Base-by-base conservation (phyloP, 2,888 invertebrate species). In the Ypsolopha sequella region DNA sequence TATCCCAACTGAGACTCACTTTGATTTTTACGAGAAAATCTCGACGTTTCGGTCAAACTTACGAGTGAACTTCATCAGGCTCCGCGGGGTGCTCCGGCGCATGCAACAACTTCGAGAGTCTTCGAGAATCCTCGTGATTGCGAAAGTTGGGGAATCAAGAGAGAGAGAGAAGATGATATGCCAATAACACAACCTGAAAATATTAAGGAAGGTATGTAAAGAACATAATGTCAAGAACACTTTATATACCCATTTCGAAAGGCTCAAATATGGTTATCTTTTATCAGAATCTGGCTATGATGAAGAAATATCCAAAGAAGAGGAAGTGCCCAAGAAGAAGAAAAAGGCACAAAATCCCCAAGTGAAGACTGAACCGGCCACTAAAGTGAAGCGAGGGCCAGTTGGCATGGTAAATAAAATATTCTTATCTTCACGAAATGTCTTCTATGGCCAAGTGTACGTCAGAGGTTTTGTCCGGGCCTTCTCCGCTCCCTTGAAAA, bases 91-190 rank as follows among this genome's bases (percentile, higher is more conserved):
- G 24, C 2, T 24, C 2, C 24, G 24, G 24, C 24, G 24, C 24
- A 4, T 24, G 24, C 24, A 24, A 24, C 24, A 24, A 24, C 24
- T 24, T 24, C 24, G 24, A 24, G 24, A 24, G 4, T 24, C 24
- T 4, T 24, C 24, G 24, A 24, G 2, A 24, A 24, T 24, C 24
- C 24, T 24, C 24, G 24, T 4, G 24, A 24, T 3, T 24, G 4
- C 24, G 24, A 24, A n/a, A 80, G 76, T 62, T 70, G 77, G 47
- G 71, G 68, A 8, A 9, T 8, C 14, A 65, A 70, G 6, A 88
- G 88, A 63, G 91, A 91, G 48, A 90, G 89, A 62, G 92, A 93
- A 63, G 93, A 93, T 61, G 92, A 93, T 68, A 92, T 93, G 47
- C 94, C 94, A 14, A 75, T 94, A 52, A 80, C 87, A 10, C 88